Evolutionary conservation across 2,797 vertebrate genomes (phyloP).

Genomic region (Miichthys miiuy): DNA sequence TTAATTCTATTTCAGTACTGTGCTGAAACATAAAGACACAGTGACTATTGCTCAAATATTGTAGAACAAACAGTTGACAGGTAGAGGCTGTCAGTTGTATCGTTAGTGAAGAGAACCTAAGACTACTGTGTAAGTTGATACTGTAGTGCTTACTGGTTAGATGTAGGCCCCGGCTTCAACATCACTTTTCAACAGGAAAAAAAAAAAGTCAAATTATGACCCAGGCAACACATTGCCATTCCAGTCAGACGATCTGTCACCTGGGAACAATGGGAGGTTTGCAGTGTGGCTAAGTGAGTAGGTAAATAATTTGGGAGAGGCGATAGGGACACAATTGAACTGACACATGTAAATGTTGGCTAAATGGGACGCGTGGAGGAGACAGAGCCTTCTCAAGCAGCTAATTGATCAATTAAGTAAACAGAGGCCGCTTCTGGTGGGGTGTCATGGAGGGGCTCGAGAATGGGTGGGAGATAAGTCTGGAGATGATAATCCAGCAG

Average conservation of each 20-base stretch:
- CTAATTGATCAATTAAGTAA: constrained; percentile 85
- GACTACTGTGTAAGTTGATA: background rate
- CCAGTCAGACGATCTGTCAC: constrained; percentile 63
- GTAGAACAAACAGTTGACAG: constrained; percentile 15
- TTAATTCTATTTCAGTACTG: constrained; percentile 12
- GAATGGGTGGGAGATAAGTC: constrained; percentile 64
- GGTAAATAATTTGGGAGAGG: constrained; percentile 80
- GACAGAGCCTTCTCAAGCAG: constrained; percentile 73
- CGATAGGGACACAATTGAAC: constrained; percentile 78
- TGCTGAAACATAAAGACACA: constrained; percentile 20
- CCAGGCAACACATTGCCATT: constrained; percentile 63
- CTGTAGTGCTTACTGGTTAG: constrained; percentile 2
- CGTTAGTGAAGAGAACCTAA: constrained; percentile 6
- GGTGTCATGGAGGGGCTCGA: constrained; percentile 40
- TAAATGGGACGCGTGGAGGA: constrained; percentile 69
- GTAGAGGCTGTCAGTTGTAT: constrained; percentile 20
- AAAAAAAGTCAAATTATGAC: constrained; percentile 37
- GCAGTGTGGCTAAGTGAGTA: constrained; percentile 70
- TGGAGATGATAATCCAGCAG: constrained; percentile 53
- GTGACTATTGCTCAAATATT: constrained; percentile 18
- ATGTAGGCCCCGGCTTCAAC: constrained; percentile 12
- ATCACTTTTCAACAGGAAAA: constrained; percentile 4
- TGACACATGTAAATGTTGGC: constrained; percentile 79
- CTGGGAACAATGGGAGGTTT: constrained; percentile 63
- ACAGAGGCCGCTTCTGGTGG: constrained; percentile 70